Evolutionary conservation across 1,140 invertebrate species (phyloP), one percentile per base, ranked within the genome.

Genomic region (Rhysida immarginata): DNA sequence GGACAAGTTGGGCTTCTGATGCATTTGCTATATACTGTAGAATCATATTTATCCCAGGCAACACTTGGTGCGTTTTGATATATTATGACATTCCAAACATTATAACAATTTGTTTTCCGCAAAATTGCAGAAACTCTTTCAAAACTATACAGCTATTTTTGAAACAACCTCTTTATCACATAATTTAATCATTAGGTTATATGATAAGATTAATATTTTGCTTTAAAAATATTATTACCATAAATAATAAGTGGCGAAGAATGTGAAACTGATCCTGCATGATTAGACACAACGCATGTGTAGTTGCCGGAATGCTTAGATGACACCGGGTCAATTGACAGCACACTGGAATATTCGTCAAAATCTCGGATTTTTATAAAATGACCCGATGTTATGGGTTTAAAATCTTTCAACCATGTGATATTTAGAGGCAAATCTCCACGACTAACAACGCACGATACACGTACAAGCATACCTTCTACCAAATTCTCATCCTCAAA

Each of bases 261-360:
- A 56, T 66, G 70, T 56, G 63, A 71, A 2, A 63, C 65, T 3
- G 59, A 61, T 0, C 69, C 60, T 14, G 58, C 61, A 8, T 57
- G 59, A 53, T 74, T 74, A 57, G 81, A 81, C 2, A 86, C 87
- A 48, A 87, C 79, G 69, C 88, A 91, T 5, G 87, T 90, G 70
- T 92, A 91, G 71, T 91, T 89, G 3, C 86, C 85, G 5, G 84
- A 84, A 65, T 88, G 85, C 65, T 83, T 81, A 1, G 85, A 81
- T 13, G 79, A 77, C n/a, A 85, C 84, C 59, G 83, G 81, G 62
- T 91, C 85, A 62, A 95, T 91, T 56, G 90, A 83, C 61, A 96
- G 77, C 53, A 84, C 83, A 55, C 86, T 86, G 52, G 87, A 89
- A 71, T 89, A 93, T 67, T 85, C 85, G 67, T 91, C 87, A 66